Evolutionary conservation across 2,797 vertebrate genomes (phyloP), one percentile per base, ranked within the genome.

Genomic region (Centropyge bicolor): DNA sequence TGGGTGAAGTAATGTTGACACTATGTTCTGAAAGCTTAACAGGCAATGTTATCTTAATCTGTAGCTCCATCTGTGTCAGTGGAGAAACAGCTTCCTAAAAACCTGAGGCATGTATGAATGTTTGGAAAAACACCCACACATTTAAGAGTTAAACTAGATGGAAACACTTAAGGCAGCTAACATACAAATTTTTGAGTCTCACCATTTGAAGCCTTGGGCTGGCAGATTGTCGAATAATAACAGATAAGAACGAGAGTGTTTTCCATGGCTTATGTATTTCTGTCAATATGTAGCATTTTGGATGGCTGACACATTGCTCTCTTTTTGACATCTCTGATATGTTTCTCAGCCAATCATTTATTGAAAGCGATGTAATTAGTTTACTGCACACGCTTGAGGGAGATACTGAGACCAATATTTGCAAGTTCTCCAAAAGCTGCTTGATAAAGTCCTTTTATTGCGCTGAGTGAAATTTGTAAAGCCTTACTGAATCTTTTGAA

Each of bases 341-440:
- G 11, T 78, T 57, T 70, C 60, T 60, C 17, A 54, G 16, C 4
- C 43, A 64, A 19, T 71, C 48, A 46, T 55, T 83, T 41, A 66
- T 41, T 85, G 36, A 71, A 76, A 70, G 67, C 51, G 14, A 19
- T 43, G 6, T 61, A 61, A 84, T 84, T 76, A 65, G 38, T 69
- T 68, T 51, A 68, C 45, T 22, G 11, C 20, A 45, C 40, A 61
- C 1, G 11, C 49, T 56, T 59, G 43, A 61, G 46, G 49, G 36
- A 71, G 61, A 63, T 17, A 35, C 46, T 48, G 35, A 62, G 41
- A 74, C 45, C 8, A 70, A 61, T 68, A 51, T 76, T 54, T 81
- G 22, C 46, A 79, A 75, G 14, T 70, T 61, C 60, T 80, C 66
- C 24, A 72, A 70, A 76, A 52, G n/a, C 46, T 64, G 36, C 5